Base-by-base conservation (phyloP, 2,113 vertebrate species). In the Channa maculata region DNA sequence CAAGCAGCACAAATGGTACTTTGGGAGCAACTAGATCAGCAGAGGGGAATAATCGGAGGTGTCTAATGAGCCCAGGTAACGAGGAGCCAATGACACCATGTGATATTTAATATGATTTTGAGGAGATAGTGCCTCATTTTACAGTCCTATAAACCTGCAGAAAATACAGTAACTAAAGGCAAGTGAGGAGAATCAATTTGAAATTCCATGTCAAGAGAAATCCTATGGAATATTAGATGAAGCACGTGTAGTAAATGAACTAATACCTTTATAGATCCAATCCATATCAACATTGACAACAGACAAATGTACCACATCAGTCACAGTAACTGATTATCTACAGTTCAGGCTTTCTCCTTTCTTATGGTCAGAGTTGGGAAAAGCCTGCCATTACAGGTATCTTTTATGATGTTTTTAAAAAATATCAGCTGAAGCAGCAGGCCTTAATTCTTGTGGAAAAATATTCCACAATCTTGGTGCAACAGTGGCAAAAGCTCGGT, bases 21-120 rank as follows among this genome's bases (percentile, higher is more conserved):
- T 38, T 71, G 88, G 86, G 91, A 91, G 89, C 86, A 90, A 90
- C 87, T 89, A 83, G 58, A 63, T 49, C 59, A 63, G 57, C 61
- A 4, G 24, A 24, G 64, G 71, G 78, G 79, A 49, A 62, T 60
- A 54, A 64, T 70, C n/a, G 0, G 52, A 49, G 80, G 71, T 44
- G 1, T 67, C 70, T 71, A 76, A 85, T 24, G 71, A 81, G 79
- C 51, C 61, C 14, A 2, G 6, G 76, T 87, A 86, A 90, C 75
- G 88, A 90, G 84, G 24, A 67, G 46, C 53, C 57, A 11, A 45
- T 70, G 58, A 57, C 79, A 44, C 51, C 8, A 11, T 54, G 80
- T 77, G 78, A 77, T 70, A 75, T 72, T 86, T 84, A 82, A 79
- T 69, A 70, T 81, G 70, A 75, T 75, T 71, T 53, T 70, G 66